A percentile compares a stretch with the other conserved stretches of the same genome.
phyloP scores from a whole-genome alignment of 2,888 invertebrate genomes.

The Drosophila conformis region DNA sequence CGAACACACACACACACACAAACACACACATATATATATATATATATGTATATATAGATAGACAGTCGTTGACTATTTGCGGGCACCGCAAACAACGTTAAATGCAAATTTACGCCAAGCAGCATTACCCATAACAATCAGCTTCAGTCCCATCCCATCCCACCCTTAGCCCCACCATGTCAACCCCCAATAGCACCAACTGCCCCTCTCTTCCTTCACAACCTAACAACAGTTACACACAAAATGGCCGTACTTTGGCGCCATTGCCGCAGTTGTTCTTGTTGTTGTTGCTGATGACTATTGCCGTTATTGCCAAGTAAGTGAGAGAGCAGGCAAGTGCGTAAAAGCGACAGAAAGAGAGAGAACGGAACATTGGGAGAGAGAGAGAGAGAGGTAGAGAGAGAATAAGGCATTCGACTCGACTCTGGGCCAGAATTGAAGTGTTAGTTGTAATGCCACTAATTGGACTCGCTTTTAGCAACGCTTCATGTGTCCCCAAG shows the following conservation, averaged over 20 bases:
- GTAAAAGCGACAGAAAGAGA: conserved; percentile 3
- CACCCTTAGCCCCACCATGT: neutral
- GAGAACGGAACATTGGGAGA: neutral
- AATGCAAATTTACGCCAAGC: conserved; percentile 77
- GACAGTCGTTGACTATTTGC: conserved; percentile 69
- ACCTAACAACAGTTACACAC: conserved; percentile 59
- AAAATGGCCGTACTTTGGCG: conserved; percentile 79
- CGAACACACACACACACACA: conserved; percentile 13
- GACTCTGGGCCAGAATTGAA: conserved; percentile 70
- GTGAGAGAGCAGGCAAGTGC: conserved; percentile 24
- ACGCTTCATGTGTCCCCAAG: conserved; percentile 66
- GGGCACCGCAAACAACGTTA: conserved; percentile 81
- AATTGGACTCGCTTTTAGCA: conserved; percentile 82
- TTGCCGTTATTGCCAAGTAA: conserved; percentile 75
- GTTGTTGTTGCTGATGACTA: conserved; percentile 60
- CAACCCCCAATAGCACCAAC: conserved; percentile 1
- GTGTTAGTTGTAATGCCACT: conserved; percentile 82
- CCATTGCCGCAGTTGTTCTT: conserved; percentile 65
- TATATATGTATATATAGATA: conserved; percentile 9
- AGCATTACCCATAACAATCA: conserved; percentile 31
- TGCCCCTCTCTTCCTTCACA: neutral
- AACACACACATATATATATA: conserved; percentile 2
- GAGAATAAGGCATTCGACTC: conserved; percentile 5
- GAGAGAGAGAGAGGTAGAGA: neutral
- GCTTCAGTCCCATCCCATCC: neutral